Conservation (phyloP, 2,797 vertebrate species). For the Capromys pilorides region DNA sequence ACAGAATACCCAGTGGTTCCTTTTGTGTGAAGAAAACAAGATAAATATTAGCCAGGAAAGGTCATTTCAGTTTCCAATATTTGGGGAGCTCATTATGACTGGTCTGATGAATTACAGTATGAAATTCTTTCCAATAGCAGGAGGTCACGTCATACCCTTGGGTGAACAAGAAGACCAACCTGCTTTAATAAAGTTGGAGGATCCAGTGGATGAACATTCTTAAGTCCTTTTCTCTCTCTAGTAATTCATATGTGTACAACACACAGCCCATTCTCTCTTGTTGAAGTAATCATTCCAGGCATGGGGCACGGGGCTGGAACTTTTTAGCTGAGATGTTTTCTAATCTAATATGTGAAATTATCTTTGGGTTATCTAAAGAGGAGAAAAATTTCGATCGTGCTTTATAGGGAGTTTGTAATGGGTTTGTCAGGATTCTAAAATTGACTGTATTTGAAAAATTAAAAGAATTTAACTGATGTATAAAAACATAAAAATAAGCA, state of each 20-base stretch:
- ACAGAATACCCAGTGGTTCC: constrained; percentile 71
- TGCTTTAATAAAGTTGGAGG: constrained; percentile 89
- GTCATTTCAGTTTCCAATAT: constrained; percentile 55
- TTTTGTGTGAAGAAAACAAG: constrained; percentile 69
- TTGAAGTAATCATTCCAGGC: not conserved
- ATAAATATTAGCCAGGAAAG: constrained; percentile 73
- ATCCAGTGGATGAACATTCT: constrained; percentile 68
- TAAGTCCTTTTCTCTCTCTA: not conserved
- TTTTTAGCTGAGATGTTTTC: not conserved
- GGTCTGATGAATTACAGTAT: constrained; percentile 73
- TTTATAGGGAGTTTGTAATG: not conserved
- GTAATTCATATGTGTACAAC: not conserved
- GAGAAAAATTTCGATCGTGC: not conserved
- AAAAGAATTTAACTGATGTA: not conserved
- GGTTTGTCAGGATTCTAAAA: not conserved
- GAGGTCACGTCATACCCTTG: constrained; percentile 87
- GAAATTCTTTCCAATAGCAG: constrained; percentile 72
- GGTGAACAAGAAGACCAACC: constrained; percentile 87
- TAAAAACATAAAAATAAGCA: not conserved
- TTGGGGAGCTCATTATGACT: constrained; percentile 71
- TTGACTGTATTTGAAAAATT: not conserved
- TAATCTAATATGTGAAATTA: not conserved
- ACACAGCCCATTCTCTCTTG: not conserved
- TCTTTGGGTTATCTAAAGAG: not conserved
- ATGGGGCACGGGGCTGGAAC: not conserved